Percentiles rank a stretch among this genome's conserved stretches.
These are phyloP conservation scores for Halictus quadricinctus DNA, from an alignment of 2,888 invertebrate genomes.

Conservation along the genomic window DNA sequence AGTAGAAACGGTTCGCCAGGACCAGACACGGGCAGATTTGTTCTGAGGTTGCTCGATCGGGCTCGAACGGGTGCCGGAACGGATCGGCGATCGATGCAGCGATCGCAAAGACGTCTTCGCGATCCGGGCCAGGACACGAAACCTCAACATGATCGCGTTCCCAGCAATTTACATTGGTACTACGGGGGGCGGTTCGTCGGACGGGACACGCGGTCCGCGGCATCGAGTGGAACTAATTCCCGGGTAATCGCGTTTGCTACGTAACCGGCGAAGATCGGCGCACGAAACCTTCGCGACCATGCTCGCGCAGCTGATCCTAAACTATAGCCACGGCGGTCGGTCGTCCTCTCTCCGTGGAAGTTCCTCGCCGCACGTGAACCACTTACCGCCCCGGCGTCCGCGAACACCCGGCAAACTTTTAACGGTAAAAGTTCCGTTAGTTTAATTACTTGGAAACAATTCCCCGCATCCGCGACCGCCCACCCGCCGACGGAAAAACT, in stretches of 20 bases:
- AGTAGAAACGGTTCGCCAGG: background rate
- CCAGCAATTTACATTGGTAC: background rate
- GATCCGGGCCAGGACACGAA: slow-evolving; percentile 7
- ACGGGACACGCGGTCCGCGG: slow-evolving; percentile 3
- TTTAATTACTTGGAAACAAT: slow-evolving; percentile 82
- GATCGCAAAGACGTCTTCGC: background rate
- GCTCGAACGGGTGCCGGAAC: background rate
- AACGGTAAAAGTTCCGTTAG: slow-evolving; percentile 79
- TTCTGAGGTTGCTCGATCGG: background rate
- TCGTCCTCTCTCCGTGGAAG: slow-evolving; percentile 49
- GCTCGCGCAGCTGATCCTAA: slow-evolving; percentile 62
- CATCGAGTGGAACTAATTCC: slow-evolving; percentile 25
- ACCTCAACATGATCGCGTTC: slow-evolving; percentile 1
- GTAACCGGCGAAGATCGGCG: slow-evolving; percentile 31
- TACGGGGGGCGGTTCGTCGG: background rate
- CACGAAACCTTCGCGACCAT: slow-evolving; percentile 38
- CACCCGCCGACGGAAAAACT: slow-evolving; percentile 34
- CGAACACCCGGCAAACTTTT: slow-evolving; percentile 72
- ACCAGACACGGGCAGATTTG: background rate
- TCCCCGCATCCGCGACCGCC: slow-evolving; percentile 60
- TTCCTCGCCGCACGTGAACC: slow-evolving; percentile 67
- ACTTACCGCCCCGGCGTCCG: slow-evolving; percentile 51
- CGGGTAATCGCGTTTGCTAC: slow-evolving; percentile 27
- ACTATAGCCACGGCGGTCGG: slow-evolving; percentile 52
- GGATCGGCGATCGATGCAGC: background rate